Evolutionary conservation across 2,797 vertebrate genomes (phyloP), one percentile per base, ranked within the genome.

Genomic region (Aeoliscus strigatus): DNA sequence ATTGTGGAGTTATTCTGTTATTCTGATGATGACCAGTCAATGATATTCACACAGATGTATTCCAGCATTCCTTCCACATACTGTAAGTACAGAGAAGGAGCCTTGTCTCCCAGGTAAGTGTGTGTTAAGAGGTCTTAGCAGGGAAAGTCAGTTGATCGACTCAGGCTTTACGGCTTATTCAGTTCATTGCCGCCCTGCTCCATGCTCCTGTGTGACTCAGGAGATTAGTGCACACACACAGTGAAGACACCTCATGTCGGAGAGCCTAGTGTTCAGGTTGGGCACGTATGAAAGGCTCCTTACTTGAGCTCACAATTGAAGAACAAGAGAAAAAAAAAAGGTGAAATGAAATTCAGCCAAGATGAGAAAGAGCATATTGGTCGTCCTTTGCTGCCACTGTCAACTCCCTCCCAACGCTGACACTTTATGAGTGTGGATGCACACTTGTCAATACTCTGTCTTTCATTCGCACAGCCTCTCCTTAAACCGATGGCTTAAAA

Each of bases 401-500:
- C 47, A 67, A 62, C 41, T 62, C 42, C 68, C 45, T 50, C 46
- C 40, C 33, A 50, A 48, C 39, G 55, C 40, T 41, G 47, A 51
- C 9, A 16, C 18, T 51, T 59, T 65, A 27, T 45, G 66, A 77
- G 56, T 58, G 50, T 66, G 37, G 57, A 74, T 58, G 61, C 69
- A 46, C 25, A 73, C 69, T 59, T 82, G 78, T 76, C 80, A 78
- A 79, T 79, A 74, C 52, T 15, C 62, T 54, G 76, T 70, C 67
- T 73, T 72, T 73, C 72, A 66, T 54, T 38, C 65, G 18, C 40
- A 14, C 62, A 42, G 18, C 28, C 66, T 45, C 62, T 70, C 57
- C 46, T 70, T 65, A 81, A 81, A 79, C 67, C 70, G 60, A 51
- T 26, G 49, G 80, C 81, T 85, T 84, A 81, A 84, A 84, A 81